These are phyloP conservation scores for Percopsis transmontana DNA, from an alignment of 2,113 vertebrate genomes.

Conservation along the genomic window DNA sequence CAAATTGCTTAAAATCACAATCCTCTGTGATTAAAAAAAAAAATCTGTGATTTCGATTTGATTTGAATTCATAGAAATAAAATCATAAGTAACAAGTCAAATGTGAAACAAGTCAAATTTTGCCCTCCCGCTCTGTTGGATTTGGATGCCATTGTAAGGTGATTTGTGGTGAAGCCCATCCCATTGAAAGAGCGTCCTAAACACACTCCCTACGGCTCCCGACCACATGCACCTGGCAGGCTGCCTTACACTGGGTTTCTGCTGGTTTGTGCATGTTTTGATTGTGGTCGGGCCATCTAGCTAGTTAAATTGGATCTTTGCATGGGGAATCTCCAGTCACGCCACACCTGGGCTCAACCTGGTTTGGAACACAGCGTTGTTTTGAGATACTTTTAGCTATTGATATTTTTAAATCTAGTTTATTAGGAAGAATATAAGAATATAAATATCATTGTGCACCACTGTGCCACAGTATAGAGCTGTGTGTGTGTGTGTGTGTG, in stretches of 20 bases:
- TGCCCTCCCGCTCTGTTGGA: too few relatives aligned
- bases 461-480: not conserved
- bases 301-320: slow-evolving; percentile 57
- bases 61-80: too few relatives aligned
- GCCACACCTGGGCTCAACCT: slow-evolving; percentile 38
- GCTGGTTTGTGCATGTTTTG: slow-evolving; percentile 43
- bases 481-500: slow-evolving; percentile 26
- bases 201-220: not conserved
- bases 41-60: too few relatives aligned
- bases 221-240: slow-evolving; percentile 21
- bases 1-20: too few relatives aligned
- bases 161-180: too few relatives aligned
- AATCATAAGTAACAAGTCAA: too few relatives aligned
- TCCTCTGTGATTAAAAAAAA: too few relatives aligned
- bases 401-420: not conserved
- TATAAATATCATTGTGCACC: slow-evolving; percentile 28
- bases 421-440: slow-evolving; percentile 12
- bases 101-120: too few relatives aligned
- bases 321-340: slow-evolving; percentile 48
- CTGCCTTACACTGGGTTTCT: slow-evolving; percentile 25
- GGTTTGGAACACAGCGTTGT: not conserved
- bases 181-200: not conserved
- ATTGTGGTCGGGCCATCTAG: slow-evolving; percentile 14
- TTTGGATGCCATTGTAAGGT: too few relatives aligned
- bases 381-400: not conserved